These are phyloP conservation scores for Hephaestus fuliginosus DNA, from an alignment of 2,797 vertebrate genomes.

Conservation along the genomic window DNA sequence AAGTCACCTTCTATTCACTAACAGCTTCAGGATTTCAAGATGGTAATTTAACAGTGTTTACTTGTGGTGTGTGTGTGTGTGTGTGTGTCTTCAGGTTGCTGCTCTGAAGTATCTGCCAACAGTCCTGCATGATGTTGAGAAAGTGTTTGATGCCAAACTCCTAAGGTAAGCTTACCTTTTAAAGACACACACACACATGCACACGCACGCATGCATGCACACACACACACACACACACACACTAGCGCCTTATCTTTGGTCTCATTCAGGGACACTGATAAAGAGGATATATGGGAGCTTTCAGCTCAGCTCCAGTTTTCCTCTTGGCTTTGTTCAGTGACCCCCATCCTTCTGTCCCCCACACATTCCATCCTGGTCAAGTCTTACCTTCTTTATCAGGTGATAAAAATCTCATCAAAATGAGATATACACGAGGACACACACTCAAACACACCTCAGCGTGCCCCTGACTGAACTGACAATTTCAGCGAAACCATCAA, in stretches of 20 bases:
- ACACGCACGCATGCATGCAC: neutral
- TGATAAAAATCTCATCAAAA: constrained; percentile 65
- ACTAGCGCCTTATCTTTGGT: constrained; percentile 41
- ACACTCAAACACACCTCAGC: constrained; percentile 35
- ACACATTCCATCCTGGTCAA: constrained; percentile 33
- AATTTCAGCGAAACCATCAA: constrained; percentile 56
- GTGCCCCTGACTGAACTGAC: constrained; percentile 46
- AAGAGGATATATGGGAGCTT: constrained; percentile 42
- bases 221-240: constrained; percentile 13
- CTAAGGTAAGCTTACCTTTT: constrained; percentile 88
- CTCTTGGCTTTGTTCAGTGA: constrained; percentile 58
- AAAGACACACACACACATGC: neutral
- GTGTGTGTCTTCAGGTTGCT: constrained; percentile 88
- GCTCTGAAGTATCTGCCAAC: constrained; percentile 98
- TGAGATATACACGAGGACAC: constrained; percentile 58
- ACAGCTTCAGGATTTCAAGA: constrained; percentile 30
- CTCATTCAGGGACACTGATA: constrained; percentile 43
- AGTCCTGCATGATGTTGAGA: constrained; percentile 96
- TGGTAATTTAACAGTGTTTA: constrained; percentile 36
- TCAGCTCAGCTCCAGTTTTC: constrained; percentile 32
- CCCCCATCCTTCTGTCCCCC: constrained; percentile 40
- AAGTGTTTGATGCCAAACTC: constrained; percentile 94
- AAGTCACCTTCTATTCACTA: constrained; percentile 59
- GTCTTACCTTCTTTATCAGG: constrained; percentile 39
- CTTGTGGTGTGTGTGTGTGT: constrained; percentile 38